These are phyloP conservation scores for Calameuta filiformis DNA, from an alignment of 2,888 invertebrate genomes.

Conservation along the genomic window DNA sequence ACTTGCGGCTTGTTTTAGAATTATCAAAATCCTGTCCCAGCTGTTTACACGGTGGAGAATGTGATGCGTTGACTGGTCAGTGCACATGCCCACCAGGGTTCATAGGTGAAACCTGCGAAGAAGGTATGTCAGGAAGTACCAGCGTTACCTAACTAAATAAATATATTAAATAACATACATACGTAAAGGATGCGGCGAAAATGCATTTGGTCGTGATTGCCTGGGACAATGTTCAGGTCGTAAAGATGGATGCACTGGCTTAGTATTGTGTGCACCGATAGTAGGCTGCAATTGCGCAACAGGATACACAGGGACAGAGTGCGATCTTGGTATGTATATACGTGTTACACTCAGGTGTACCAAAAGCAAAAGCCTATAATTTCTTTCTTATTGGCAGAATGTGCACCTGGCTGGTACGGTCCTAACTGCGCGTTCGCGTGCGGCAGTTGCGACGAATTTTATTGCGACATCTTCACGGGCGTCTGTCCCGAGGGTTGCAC, in stretches of 20 bases:
- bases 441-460: conserved; percentile 25
- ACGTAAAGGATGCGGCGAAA: conserved; percentile 31
- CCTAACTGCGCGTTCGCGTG: conserved; percentile 29
- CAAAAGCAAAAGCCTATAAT: not conserved
- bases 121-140: conserved; percentile 9
- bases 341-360: not conserved
- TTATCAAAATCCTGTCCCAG: conserved; percentile 5
- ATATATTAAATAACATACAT: conserved; percentile 3
- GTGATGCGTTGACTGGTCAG: conserved; percentile 1
- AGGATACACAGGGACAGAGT: conserved; percentile 29
- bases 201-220: conserved; percentile 33
- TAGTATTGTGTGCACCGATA: conserved; percentile 31
- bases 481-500: conserved; percentile 30
- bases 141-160: not conserved
- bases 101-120: conserved; percentile 14
- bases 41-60: conserved; percentile 20
- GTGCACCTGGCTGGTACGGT: conserved; percentile 30
- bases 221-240: conserved; percentile 33
- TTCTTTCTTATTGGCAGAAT: conserved; percentile 18
- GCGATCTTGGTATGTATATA: conserved; percentile 25
- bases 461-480: conserved; percentile 30
- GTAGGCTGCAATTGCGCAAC: conserved; percentile 34
- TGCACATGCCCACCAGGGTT: conserved; percentile 21
- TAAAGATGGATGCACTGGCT: conserved; percentile 30
- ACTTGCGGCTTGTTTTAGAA: too few species aligned